Base-by-base conservation (phyloP, 2,888 invertebrate species). In the Callimorpha dominula region DNA sequence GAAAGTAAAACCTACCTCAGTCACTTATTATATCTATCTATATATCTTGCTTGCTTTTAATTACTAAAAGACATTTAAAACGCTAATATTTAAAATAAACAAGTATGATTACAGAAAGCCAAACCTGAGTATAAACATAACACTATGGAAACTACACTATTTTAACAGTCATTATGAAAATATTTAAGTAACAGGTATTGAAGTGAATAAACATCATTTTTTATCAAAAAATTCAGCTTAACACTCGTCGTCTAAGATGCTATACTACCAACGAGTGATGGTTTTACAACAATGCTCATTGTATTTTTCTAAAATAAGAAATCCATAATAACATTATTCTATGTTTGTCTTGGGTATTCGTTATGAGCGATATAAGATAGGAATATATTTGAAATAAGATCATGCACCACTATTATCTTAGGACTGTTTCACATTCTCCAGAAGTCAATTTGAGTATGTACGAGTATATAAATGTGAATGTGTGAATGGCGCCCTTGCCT, bases 331-430 rank as follows among this genome's bases (percentile, higher is more conserved):
- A 43, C 42, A 68, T 57, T 57, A 42, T n/a, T 50, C 31, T 52
- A 17, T 67, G 52, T 43, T 43, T 68, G 43, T 68, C 42, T 68
- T 54, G 54, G 14, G 40, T 50, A 65, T n/a, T 43, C 15, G 15
- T 6, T 15, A n/a, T 15, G 54, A 67, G 12, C n/a, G n/a, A 67
- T 43, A 54, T 57, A n/a, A 67, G 8, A 54, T 52, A 52, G 14
- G 20, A 14, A 65, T 67, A n/a, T 20, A 54, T 67, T 67, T 67
- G 12, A 42, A 67, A 54, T 67, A 14, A 49, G 49, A 50, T 50
- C 65, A 65, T 15, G 14, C 46, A n/a, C 20, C 11, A 20, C 6
- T 46, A 14, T 20, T 20, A 20, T 31, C 20, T 60, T 31, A 60
- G 31, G 31, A 12, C 14, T 14, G 60, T 14, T 60, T 31, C 31